phyloP scores from a whole-genome alignment of 2,888 invertebrate genomes.

The Subacronicta megacephala region DNA sequence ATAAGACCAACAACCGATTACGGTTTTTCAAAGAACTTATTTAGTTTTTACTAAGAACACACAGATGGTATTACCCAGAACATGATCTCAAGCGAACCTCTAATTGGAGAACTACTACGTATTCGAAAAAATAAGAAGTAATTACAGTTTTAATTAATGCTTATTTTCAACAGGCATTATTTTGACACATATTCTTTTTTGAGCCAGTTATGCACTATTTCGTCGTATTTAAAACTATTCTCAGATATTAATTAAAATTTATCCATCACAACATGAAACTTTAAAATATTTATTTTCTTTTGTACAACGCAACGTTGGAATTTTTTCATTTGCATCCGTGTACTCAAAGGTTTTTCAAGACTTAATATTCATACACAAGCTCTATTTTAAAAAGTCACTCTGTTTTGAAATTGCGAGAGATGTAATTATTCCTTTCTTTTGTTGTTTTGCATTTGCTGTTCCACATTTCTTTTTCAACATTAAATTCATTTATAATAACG shows the following conservation, averaged over 20 bases:
- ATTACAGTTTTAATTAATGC: constrained; percentile 2
- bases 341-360: constrained; percentile 16
- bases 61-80: constrained; percentile 64
- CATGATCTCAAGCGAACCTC: constrained; percentile 59
- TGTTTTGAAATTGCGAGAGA: not conserved
- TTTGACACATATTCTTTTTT: no score
- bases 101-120: constrained; percentile 55
- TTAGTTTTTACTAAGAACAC: constrained; percentile 69
- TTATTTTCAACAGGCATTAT: not conserved
- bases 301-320: no score
- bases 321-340: constrained; percentile 10
- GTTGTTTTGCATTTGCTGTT: constrained; percentile 1
- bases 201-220: no score
- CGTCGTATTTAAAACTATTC: no score
- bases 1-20: constrained; percentile 68
- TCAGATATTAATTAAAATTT: no score
- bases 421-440: constrained; percentile 3
- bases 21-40: constrained; percentile 70
- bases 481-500: not conserved
- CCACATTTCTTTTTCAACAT: constrained; percentile 1
- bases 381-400: constrained; percentile 40
- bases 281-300: constrained; percentile 6
- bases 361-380: constrained; percentile 15
- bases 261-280: not conserved
- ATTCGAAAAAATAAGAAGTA: constrained; percentile 25